Evolutionary conservation across 2,888 invertebrate species (phyloP).

Genomic region (Pandemis corylana): DNA sequence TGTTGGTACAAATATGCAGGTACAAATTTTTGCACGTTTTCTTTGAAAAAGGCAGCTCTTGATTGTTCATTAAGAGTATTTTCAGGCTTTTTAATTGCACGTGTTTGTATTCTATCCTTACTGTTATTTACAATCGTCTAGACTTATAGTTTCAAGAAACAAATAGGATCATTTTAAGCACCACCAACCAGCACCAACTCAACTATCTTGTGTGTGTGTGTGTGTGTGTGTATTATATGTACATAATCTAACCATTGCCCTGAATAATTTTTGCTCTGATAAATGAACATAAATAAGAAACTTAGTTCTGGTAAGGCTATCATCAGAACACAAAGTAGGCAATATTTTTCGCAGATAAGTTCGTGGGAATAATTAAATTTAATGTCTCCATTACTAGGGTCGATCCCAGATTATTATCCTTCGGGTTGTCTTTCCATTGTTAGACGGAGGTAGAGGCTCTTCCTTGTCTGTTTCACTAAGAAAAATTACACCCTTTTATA

Average conservation of each 20-base stretch:
- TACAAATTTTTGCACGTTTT: too few species aligned
- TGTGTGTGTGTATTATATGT: too few species aligned
- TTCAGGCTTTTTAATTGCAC: too few species aligned
- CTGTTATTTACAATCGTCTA: too few species aligned
- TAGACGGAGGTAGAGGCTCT: constrained; percentile 18
- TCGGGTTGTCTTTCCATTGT: constrained; percentile 36
- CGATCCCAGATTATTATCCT: constrained; percentile 41
- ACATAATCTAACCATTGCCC: neutral
- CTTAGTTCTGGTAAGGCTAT: neutral
- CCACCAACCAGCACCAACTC: too few species aligned
- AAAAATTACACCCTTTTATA: constrained; percentile 41
- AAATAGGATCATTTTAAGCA: too few species aligned
- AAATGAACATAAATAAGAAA: neutral
- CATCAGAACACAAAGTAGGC: neutral
- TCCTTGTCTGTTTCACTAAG: constrained; percentile 29
- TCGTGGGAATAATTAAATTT: constrained; percentile 38
- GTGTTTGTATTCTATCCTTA: too few species aligned
- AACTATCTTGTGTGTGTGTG: too few species aligned
- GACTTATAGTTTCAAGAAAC: too few species aligned
- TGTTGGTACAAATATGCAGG: too few species aligned
- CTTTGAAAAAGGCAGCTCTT: too few species aligned
- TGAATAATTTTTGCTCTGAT: neutral
- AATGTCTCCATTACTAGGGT: constrained; percentile 38
- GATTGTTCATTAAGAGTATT: too few species aligned
- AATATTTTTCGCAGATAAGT: constrained; percentile 34